Base-by-base conservation (phyloP, 2,113 vertebrate genomes). In the Halcyon senegalensis region DNA sequence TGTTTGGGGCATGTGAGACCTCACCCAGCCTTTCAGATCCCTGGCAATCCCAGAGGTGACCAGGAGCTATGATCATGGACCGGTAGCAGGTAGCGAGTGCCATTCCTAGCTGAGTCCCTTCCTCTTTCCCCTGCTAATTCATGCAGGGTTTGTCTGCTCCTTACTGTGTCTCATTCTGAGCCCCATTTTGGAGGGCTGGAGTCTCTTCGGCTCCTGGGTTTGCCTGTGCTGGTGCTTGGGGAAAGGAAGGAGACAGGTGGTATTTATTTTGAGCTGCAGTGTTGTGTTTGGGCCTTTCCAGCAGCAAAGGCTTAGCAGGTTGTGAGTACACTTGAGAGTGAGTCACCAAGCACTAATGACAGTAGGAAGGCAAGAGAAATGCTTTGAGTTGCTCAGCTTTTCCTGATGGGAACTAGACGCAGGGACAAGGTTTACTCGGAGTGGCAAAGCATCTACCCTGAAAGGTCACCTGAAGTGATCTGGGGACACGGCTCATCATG, bases 271-370 rank as follows among this genome's bases (percentile, higher is more conserved):
- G 75, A 88, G 82, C 67, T 80, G 67, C 48, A 69, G 48, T 58
- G 63, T 48, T 95, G 58, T 79, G 72, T 86, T 94, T 94, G 85
- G 58, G 37, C 78, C 64, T 93, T 90, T 93, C 58, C 78, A 77
- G 93, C 82, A 90, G 83, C 75, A 37, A 31, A 14, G 74, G 84
- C 69, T 84, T 78, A 78, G 81, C 69, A 85, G 82, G 92, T 92
- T 92, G 88, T 95, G 82, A 80, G 76, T 73, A 96, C 31, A 83
- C 83, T 96, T 16, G 37, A 50, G 53, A 85, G 83, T 89, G 93
- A 92, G 93, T 96, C 93, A 89, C 80, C 44, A 19, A 62, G 37
- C 43, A 59, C 82, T 50, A 67, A 62, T 41, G 73, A 67, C 24
- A 50, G 75, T 48, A 70, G 56, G 76, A 84, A 76, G 35, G 39